Conservation (phyloP, 2,113 vertebrate species). For the Felis chaus region DNA sequence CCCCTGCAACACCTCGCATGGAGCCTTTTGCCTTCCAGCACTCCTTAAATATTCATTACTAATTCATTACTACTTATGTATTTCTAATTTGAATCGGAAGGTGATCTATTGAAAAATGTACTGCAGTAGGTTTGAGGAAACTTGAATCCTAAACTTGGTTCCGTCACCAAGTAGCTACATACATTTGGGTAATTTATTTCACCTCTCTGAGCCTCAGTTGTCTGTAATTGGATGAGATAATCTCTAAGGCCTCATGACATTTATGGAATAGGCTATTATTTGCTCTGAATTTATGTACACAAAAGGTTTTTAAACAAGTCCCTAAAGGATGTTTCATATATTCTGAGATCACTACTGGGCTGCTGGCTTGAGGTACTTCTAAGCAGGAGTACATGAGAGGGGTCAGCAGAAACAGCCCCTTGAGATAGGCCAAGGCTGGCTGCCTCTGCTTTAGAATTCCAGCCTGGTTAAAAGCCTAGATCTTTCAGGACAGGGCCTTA, state of each 20-base stretch:
- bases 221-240: conserved; percentile 53
- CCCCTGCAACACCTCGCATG: background rate
- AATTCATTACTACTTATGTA: background rate
- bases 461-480: background rate
- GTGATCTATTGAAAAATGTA: background rate
- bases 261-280: conserved; percentile 54
- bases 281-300: conserved; percentile 54
- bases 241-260: conserved; percentile 46
- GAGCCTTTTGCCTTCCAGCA: background rate
- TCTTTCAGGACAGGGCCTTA: background rate
- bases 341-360: conserved; percentile 8
- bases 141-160: conserved; percentile 43
- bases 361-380: background rate
- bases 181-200: conserved; percentile 23
- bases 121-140: background rate
- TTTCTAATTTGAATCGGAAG: conserved; percentile 48
- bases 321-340: background rate
- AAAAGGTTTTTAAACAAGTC: conserved; percentile 52
- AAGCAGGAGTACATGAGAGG: background rate
- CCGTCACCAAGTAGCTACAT: background rate
- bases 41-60: background rate
- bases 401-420: conserved; percentile 10
- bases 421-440: background rate
- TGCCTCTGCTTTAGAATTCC: background rate
- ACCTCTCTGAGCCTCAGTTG: background rate